phyloP scores from a whole-genome alignment of 2,888 invertebrate genomes.

The Leucozona laternaria region DNA sequence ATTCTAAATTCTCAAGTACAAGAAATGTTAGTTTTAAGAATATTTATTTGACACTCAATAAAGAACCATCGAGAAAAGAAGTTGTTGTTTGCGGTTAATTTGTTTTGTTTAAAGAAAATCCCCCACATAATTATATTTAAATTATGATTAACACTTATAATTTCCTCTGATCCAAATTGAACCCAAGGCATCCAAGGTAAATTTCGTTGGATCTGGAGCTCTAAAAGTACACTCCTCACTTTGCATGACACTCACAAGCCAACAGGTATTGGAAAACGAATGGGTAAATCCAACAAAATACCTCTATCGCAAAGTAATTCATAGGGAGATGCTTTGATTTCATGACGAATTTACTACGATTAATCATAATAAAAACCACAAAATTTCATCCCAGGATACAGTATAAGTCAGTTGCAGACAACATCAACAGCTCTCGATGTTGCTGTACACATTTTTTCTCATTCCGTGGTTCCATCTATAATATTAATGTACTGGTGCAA shows the following conservation, averaged over 20 bases:
- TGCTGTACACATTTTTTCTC: background rate
- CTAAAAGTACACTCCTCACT: background rate
- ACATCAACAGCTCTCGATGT: background rate
- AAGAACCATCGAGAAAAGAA: too few species aligned
- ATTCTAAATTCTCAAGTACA: too few species aligned
- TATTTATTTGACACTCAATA: too few species aligned
- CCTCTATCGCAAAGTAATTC: conserved; percentile 6
- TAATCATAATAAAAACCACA: conserved; percentile 64
- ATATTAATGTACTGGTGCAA: conserved; percentile 5
- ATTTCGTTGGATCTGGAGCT: background rate
- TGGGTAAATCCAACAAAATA: background rate
- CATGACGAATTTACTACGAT: conserved; percentile 41
- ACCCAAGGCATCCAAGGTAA: background rate
- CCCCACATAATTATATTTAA: too few species aligned
- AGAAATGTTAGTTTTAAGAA: too few species aligned
- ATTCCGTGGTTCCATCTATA: background rate
- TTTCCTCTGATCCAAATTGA: background rate
- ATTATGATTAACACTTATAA: too few species aligned
- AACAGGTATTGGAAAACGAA: background rate
- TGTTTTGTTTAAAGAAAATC: too few species aligned
- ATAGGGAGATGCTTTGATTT: conserved; percentile 17
- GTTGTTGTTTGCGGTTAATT: too few species aligned
- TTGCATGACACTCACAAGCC: background rate
- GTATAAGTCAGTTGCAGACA: conserved; percentile 6
- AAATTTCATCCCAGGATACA: conserved; percentile 4